Conservation (phyloP, 1,140 invertebrate species). For the Euwallacea similis region DNA sequence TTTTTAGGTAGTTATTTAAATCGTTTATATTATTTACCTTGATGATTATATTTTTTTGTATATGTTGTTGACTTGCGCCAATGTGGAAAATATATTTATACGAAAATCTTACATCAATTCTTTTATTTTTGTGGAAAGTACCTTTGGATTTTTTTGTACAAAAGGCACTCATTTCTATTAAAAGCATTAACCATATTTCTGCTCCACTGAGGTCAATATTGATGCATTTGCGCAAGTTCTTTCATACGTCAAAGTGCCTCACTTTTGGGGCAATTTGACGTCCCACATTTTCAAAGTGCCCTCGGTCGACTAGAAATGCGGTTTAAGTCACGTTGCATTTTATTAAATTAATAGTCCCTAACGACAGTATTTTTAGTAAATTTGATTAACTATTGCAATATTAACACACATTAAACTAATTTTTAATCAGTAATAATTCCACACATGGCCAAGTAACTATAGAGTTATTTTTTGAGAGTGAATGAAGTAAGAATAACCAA, state of each 20-base stretch:
- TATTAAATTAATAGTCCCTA: conserved; percentile 38
- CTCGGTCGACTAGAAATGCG: too few species aligned
- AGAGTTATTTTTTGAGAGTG: conserved; percentile 39
- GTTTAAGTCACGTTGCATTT: neutral
- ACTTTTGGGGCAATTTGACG: too few species aligned
- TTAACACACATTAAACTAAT: conserved; percentile 37
- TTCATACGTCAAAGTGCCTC: too few species aligned
- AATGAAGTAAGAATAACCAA: conserved; percentile 38
- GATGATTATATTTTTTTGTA: conserved; percentile 51
- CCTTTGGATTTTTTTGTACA: conserved; percentile 1
- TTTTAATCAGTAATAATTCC: conserved; percentile 46
- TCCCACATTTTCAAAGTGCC: too few species aligned
- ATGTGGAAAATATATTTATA: conserved; percentile 56
- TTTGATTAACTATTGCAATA: conserved; percentile 39
- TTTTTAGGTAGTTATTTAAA: conserved; percentile 31
- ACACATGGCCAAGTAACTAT: conserved; percentile 50
- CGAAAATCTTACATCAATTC: conserved; percentile 42
- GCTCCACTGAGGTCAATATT: neutral
- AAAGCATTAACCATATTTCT: neutral
- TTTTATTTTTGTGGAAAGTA: conserved; percentile 36
- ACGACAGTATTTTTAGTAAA: conserved; percentile 33
- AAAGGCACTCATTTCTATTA: conserved; percentile 23
- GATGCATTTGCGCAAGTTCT: too few species aligned
- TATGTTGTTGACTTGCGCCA: conserved; percentile 55
- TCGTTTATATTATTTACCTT: conserved; percentile 46